A percentile compares a stretch with the other conserved stretches of the same genome.
Conservation (phyloP, 2,797 vertebrate genomes). For the Phrynocephalus forsythii region DNA sequence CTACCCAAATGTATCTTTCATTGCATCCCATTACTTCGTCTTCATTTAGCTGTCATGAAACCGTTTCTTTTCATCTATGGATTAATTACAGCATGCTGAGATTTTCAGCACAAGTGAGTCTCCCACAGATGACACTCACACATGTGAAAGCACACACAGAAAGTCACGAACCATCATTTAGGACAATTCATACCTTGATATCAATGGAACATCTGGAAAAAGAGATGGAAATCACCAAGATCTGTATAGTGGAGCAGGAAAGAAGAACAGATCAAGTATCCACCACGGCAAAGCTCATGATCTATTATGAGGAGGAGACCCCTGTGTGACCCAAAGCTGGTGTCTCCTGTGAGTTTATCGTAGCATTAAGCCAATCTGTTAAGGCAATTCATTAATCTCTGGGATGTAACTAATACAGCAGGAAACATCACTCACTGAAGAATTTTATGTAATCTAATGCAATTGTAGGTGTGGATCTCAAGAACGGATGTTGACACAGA, state of each 20-base stretch:
- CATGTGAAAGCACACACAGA: conserved; percentile 14
- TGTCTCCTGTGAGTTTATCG: conserved; percentile 41
- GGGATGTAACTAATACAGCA: conserved; percentile 69
- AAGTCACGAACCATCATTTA: conserved; percentile 29
- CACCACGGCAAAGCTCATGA: conserved; percentile 64
- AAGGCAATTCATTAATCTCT: conserved; percentile 62
- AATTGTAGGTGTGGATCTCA: conserved; percentile 70
- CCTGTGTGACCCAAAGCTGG: conserved; percentile 57
- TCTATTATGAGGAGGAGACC: conserved; percentile 64
- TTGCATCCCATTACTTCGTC: conserved; percentile 65
- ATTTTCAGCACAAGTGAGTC: conserved; percentile 65
- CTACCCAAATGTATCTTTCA: conserved; percentile 63
- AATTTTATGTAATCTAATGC: conserved; percentile 71
- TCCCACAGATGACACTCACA: conserved; percentile 43
- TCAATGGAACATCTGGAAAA: conserved; percentile 60
- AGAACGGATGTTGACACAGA: conserved; percentile 42
- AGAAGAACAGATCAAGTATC: conserved; percentile 68
- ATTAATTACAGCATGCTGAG: conserved; percentile 71
- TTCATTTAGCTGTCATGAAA: conserved; percentile 73
- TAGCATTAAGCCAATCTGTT: conserved; percentile 62
- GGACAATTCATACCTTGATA: conserved; percentile 63
- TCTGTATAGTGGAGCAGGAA: conserved; percentile 63
- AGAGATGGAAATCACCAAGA: conserved; percentile 47
- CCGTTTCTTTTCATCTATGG: conserved; percentile 71
- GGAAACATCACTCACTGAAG: conserved; percentile 71